Conservation (phyloP, 2,797 vertebrate species). For the Acridotheres tristis region DNA sequence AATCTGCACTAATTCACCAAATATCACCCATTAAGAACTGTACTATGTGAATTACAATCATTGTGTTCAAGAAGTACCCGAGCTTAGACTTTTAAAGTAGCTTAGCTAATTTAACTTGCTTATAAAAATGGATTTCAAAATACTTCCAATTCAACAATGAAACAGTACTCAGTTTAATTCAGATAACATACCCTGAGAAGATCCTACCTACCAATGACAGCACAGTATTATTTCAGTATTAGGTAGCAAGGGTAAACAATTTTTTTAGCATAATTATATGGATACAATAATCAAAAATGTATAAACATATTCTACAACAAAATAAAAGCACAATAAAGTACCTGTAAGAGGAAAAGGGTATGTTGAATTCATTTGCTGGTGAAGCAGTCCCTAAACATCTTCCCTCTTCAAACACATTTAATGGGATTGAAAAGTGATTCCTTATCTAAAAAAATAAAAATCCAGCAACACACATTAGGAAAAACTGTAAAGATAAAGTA, state of each 20-base stretch:
- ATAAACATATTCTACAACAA: background rate
- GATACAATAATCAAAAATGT: background rate
- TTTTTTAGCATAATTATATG: background rate
- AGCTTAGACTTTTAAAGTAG: background rate
- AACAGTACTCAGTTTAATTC: background rate
- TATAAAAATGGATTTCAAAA: background rate
- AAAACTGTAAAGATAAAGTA: background rate
- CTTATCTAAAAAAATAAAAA: slow-evolving; percentile 81
- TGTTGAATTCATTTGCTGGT: slow-evolving; percentile 89
- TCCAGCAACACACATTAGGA: background rate
- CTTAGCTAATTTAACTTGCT: background rate
- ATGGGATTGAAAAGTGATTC: slow-evolving; percentile 92
- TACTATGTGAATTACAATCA: background rate
- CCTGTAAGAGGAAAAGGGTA: slow-evolving; percentile 93
- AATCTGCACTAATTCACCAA: background rate
- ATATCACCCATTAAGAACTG: background rate
- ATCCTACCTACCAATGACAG: background rate
- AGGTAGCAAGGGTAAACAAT: background rate
- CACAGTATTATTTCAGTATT: background rate
- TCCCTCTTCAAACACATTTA: slow-evolving; percentile 88
- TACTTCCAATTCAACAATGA: background rate
- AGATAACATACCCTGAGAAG: background rate
- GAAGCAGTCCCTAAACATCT: slow-evolving; percentile 84
- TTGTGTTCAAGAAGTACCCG: background rate
- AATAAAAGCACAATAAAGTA: slow-evolving; percentile 47